These are phyloP conservation scores for Tetranychus truncatus DNA, from an alignment of 2,888 invertebrate genomes.

Conservation along the genomic window DNA sequence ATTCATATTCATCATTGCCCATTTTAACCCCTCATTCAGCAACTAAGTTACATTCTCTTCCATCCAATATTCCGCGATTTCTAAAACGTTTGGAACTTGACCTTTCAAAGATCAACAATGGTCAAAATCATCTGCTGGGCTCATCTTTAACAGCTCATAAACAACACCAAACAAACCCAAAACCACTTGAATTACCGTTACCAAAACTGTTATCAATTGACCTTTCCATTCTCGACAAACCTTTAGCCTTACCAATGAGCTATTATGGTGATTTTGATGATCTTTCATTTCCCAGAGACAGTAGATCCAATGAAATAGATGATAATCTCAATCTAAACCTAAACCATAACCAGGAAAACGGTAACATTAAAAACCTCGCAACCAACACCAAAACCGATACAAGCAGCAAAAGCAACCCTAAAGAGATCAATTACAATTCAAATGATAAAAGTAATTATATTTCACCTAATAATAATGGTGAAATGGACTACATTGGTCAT, in stretches of 20 bases:
- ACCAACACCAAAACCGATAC: no score
- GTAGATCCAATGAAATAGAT: neutral
- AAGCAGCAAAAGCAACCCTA: no score
- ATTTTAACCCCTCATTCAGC: neutral
- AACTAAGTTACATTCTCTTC: no score
- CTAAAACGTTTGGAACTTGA: no score
- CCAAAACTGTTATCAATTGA: neutral
- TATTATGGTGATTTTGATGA: neutral
- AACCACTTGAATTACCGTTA: neutral
- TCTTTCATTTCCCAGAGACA: neutral
- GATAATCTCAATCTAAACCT: neutral
- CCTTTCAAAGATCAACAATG: no score
- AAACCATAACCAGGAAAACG: no score
- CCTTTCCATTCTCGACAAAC: neutral
- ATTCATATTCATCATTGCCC: constrained; percentile 6
- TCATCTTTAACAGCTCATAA: no score
- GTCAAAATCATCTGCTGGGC: no score
- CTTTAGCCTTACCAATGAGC: neutral
- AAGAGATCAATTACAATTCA: neutral
- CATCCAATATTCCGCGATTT: no score
- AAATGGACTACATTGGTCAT: neutral
- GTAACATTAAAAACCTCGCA: no score
- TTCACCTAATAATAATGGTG: neutral
- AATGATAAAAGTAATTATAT: neutral
- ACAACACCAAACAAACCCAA: neutral